Percentiles rank a stretch among this genome's conserved stretches.
Evolutionary conservation across 2,888 invertebrate genomes (phyloP).

Genomic region (Microchrysa polita): DNA sequence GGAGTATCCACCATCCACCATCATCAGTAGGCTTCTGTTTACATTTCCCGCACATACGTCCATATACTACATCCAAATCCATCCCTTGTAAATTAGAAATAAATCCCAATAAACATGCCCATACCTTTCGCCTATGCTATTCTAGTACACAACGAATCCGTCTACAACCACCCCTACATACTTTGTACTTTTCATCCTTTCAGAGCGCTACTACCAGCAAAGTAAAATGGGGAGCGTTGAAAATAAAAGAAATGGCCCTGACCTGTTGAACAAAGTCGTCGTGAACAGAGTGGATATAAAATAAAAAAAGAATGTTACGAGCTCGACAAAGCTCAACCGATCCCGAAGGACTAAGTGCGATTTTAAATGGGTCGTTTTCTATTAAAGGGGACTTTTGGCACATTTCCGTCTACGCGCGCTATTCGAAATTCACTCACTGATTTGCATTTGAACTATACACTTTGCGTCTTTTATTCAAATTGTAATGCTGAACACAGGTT

Average conservation of each 20-base stretch:
- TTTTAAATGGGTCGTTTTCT: slow-evolving; percentile 34
- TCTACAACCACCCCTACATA: neutral
- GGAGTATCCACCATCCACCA: neutral
- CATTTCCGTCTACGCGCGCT: neutral
- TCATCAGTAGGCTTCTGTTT: neutral
- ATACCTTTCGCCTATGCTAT: neutral
- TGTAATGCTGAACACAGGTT: neutral
- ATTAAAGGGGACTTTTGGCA: neutral
- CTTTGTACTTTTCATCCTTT: slow-evolving; percentile 1
- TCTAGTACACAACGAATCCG: neutral
- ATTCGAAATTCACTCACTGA: slow-evolving; percentile 17
- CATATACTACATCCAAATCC: neutral
- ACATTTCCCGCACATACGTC: neutral
- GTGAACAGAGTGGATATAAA: too few relatives aligned
- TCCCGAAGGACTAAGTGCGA: slow-evolving; percentile 23
- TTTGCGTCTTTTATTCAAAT: neutral
- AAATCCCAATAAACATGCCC: slow-evolving; percentile 22
- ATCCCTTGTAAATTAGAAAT: slow-evolving; percentile 25
- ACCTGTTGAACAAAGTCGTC: slow-evolving; percentile 29
- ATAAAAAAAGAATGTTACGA: neutral
- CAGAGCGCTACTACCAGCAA: neutral
- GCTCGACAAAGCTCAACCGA: slow-evolving; percentile 24
- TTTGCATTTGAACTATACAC: slow-evolving; percentile 33
- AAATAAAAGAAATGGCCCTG: slow-evolving; percentile 28
- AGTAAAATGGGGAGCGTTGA: neutral